Conservation (phyloP, 2,113 vertebrate species). For the Hippoglossus stenolepis region DNA sequence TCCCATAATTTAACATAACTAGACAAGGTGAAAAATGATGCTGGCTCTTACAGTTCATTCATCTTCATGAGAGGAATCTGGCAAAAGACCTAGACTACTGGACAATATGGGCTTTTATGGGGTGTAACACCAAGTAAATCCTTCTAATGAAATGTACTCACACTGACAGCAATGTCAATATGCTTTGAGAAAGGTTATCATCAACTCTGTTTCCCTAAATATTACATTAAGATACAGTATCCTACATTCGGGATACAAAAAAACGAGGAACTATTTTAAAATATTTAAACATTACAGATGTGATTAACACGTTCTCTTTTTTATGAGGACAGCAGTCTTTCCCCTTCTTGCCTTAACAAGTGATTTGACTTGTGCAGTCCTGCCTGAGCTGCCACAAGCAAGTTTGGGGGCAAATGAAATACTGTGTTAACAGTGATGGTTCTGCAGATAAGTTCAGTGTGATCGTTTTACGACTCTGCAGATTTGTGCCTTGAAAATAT, state of each 20-base stretch:
- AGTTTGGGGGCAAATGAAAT: neutral
- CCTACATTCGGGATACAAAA: neutral
- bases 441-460: neutral
- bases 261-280: neutral
- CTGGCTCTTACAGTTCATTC: constrained; percentile 35
- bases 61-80: constrained; percentile 56
- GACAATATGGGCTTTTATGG: constrained; percentile 6
- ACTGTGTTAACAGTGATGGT: neutral
- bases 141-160: neutral
- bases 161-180: neutral
- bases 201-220: neutral
- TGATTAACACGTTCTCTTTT: neutral
- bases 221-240: neutral
- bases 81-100: constrained; percentile 8
- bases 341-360: neutral
- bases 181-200: neutral
- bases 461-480: neutral
- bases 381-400: constrained; percentile 1
- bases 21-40: constrained; percentile 10
- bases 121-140: neutral
- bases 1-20: neutral
- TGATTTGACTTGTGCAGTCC: constrained; percentile 2
- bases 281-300: neutral
- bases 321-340: neutral
- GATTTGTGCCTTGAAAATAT: neutral